Evolutionary conservation across 2,888 invertebrate species (phyloP), one percentile per base, ranked within the genome.

Genomic region (Drosophila antonietae): DNA sequence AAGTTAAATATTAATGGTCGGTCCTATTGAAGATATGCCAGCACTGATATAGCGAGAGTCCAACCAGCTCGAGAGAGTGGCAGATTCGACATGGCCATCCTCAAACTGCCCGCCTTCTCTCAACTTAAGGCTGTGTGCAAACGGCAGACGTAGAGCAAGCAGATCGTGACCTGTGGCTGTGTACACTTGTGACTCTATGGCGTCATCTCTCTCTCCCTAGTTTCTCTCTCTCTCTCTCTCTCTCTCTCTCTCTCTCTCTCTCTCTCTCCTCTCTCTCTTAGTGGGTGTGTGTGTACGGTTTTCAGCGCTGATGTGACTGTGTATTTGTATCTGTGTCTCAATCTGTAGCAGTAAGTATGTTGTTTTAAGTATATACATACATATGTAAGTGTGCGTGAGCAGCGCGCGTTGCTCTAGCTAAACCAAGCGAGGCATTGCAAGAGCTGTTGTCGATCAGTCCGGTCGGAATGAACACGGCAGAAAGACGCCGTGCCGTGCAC

Each of bases 81-180:
- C 28, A 9, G 23, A 39, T 51, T 55, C 65, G 53, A 41, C 15
- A 71, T 81, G 55, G 77, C 86, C 83, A 83, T 88, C 71, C 88
- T 83, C 83, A 77, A 85, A 79, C 66, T 76, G 69, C 83, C 84
- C 76, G 82, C 85, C 85, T 84, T 75, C 73, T 71, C 64, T 64
- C 56, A 64, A 59, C 53, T 69, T 60, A 72, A 46, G 44, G 55
- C 60, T 58, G 44, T 47, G 62, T 57, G 53, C 56, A 46, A 52
- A 49, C 23, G 41, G 37, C 49, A 58, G 52, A 61, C 46, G 43
- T 62, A 57, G 58, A 57, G 23, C 23, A 23, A 63, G 43, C 58
- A 66, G 74, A 76, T 80, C 72, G 75, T 80, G 86, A 83, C 75
- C 86, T 78, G 81, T 72, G 63, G 59, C 66, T 72, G 64, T 67